phyloP scores from a whole-genome alignment of 2,113 vertebrate species.

The Tenebrosternarchus preto region DNA sequence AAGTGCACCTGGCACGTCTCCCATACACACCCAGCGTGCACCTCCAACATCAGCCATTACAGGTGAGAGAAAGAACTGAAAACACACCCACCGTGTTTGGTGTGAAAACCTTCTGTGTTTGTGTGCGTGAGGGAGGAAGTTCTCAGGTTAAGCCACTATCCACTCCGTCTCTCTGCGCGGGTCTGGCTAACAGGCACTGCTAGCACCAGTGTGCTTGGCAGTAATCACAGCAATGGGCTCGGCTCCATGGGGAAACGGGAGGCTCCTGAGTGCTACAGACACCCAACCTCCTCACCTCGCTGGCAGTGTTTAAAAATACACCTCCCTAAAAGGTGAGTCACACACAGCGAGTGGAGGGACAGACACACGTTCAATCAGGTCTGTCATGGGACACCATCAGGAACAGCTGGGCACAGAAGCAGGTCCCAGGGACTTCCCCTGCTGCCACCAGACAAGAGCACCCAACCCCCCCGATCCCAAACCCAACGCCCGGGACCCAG shows the following conservation, averaged over 20 bases:
- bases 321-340: slow-evolving; percentile 44
- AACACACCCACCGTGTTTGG: no score
- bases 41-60: not conserved
- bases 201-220: not conserved
- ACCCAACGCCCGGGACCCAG: no score
- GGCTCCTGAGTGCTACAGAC: slow-evolving; percentile 16
- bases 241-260: not conserved
- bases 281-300: slow-evolving; percentile 24
- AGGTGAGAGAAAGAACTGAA: no score
- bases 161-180: not conserved
- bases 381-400: no score
- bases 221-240: slow-evolving; percentile 1
- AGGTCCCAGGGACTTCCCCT: no score
- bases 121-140: not conserved
- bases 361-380: no score
- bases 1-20: not conserved
- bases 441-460: no score
- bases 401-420: no score
- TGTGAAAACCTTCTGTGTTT: no score
- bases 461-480: no score
- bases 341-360: slow-evolving; percentile 1
- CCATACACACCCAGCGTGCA: no score
- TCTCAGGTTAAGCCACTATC: not conserved
- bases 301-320: slow-evolving; percentile 39
- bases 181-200: not conserved